phyloP scores from a whole-genome alignment of 2,113 vertebrate species.

The Tretioscincus oriximinensis region DNA sequence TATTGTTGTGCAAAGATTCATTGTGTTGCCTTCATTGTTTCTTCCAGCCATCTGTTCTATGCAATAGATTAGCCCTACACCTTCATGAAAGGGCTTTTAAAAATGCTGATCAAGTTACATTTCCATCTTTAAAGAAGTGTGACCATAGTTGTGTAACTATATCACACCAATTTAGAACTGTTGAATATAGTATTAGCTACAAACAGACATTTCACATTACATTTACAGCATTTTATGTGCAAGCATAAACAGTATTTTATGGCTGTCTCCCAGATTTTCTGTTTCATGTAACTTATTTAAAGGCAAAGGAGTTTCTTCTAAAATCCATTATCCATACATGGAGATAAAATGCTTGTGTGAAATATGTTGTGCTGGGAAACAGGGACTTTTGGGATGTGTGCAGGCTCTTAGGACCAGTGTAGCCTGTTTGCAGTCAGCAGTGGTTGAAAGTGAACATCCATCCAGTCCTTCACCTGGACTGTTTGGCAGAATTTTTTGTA shows the following conservation, averaged over 20 bases:
- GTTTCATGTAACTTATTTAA: not conserved
- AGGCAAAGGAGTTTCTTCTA: too few species aligned
- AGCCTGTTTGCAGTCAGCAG: too few species aligned
- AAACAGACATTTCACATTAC: slow-evolving; percentile 14
- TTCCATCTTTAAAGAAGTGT: not conserved
- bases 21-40: slow-evolving; percentile 28
- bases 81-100: slow-evolving; percentile 29
- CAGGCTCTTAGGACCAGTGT: too few species aligned
- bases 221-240: not conserved
- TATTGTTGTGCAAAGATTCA: slow-evolving; percentile 9
- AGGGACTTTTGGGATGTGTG: too few species aligned
- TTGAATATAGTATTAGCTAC: slow-evolving; percentile 19
- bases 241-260: slow-evolving; percentile 4
- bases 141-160: not conserved
- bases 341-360: too few species aligned
- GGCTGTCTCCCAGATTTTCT: not conserved
- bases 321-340: too few species aligned
- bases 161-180: not conserved
- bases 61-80: not conserved
- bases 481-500: not conserved
- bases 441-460: too few species aligned
- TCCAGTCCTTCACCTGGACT: not conserved
- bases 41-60: slow-evolving; percentile 14
- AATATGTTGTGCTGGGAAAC: too few species aligned
- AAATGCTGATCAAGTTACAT: slow-evolving; percentile 25